Conservation (phyloP, 2,888 invertebrate species). For the Seira sanloemensis region DNA sequence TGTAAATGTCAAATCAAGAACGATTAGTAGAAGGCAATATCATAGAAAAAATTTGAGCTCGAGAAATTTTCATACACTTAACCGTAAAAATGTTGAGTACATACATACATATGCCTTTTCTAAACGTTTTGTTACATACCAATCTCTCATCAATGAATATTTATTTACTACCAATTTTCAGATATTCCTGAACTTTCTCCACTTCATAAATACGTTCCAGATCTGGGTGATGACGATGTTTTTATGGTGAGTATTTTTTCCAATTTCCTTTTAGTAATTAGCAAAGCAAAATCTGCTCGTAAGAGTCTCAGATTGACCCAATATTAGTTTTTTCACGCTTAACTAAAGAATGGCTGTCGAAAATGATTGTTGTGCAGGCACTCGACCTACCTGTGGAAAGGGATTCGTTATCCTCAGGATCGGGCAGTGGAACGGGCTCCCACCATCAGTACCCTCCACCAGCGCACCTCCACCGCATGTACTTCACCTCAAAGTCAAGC, state of each 20-base stretch:
- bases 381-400: conserved; percentile 89
- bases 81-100: too few relatives aligned
- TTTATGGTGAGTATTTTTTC: conserved; percentile 85
- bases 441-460: conserved; percentile 69
- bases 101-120: too few relatives aligned
- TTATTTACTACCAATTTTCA: conserved; percentile 76
- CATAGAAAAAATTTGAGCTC: too few relatives aligned
- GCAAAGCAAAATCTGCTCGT: neutral
- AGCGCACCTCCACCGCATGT: conserved; percentile 79
- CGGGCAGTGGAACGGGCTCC: conserved; percentile 77
- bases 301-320: conserved; percentile 55
- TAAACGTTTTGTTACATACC: neutral
- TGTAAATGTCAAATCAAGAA: too few relatives aligned
- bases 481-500: conserved; percentile 78
- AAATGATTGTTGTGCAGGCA: conserved; percentile 81
- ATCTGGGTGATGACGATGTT: conserved; percentile 94
- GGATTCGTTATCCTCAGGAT: conserved; percentile 87
- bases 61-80: too few relatives aligned
- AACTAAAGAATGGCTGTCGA: neutral
- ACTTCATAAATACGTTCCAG: conserved; percentile 81
- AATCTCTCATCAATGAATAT: neutral
- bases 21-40: too few relatives aligned
- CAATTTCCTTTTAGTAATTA: conserved; percentile 25
- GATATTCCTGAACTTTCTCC: conserved; percentile 86
- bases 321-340: neutral